phyloP scores from a whole-genome alignment of 2,888 invertebrate genomes.

The Julus scanicus region DNA sequence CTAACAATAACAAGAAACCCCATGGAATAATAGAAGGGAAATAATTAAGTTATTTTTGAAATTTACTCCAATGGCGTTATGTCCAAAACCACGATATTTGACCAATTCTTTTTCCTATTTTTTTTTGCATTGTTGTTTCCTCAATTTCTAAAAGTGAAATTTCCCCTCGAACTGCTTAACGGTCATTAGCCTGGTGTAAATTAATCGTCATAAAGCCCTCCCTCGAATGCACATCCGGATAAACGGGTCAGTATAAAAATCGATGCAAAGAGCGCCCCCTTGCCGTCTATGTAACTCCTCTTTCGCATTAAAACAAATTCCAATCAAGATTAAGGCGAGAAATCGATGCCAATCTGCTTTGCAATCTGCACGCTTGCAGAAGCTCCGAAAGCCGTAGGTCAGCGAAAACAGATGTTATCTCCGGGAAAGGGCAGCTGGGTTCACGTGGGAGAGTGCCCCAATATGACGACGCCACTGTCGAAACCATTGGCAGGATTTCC shows the following conservation, averaged over 20 bases:
- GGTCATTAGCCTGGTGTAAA: neutral
- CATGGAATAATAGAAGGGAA: too few relatives aligned
- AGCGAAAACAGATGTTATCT: constrained; percentile 30
- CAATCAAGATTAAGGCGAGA: constrained; percentile 11
- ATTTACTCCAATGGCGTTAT: too few relatives aligned
- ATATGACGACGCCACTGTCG: too few relatives aligned
- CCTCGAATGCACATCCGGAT: neutral
- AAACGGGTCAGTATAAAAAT: neutral
- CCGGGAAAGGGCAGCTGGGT: neutral
- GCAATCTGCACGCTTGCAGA: neutral
- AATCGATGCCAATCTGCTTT: constrained; percentile 36
- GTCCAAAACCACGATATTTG: too few relatives aligned
- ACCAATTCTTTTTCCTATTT: too few relatives aligned
- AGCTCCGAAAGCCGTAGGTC: too few relatives aligned
- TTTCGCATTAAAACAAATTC: neutral
- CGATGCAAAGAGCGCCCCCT: neutral
- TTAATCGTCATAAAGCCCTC: neutral
- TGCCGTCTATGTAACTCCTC: too few relatives aligned
- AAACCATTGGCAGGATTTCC: too few relatives aligned
- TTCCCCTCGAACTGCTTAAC: neutral
- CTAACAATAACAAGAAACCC: too few relatives aligned
- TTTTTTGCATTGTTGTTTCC: too few relatives aligned
- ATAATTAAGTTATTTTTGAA: too few relatives aligned
- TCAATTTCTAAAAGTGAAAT: too few relatives aligned
- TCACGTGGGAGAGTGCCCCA: neutral